A percentile compares a stretch with the other conserved stretches of the same genome.
Conservation (phyloP, 2,888 invertebrate genomes). For the Horisme vitalbata region DNA sequence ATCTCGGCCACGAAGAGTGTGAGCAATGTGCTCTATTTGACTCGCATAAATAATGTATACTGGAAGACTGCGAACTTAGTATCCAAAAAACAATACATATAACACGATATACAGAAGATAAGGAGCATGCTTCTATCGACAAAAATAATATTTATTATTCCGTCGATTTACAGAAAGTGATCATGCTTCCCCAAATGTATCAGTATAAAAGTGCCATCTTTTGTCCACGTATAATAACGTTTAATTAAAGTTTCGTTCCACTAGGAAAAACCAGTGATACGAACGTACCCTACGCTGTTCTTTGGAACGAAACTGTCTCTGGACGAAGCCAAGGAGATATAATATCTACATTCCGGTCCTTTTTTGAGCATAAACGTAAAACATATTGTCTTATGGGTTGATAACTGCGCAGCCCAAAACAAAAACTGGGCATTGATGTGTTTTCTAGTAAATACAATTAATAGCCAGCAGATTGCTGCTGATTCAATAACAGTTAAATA, state of each 20-base stretch:
- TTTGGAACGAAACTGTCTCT: background rate
- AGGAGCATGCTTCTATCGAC: no score
- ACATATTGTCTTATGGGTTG: constrained; percentile 15
- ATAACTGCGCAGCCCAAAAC: constrained; percentile 26
- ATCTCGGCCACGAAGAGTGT: constrained; percentile 9
- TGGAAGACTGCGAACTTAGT: no score
- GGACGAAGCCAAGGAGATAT: constrained; percentile 13
- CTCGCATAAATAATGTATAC: background rate
- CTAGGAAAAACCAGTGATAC: background rate
- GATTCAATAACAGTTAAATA: no score
- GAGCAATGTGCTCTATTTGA: background rate
- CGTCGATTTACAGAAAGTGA: background rate
- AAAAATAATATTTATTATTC: background rate
- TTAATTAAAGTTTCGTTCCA: no score
- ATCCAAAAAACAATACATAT: no score
- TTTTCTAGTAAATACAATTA: constrained; percentile 12
- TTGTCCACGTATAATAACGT: background rate
- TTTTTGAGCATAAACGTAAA: constrained; percentile 16
- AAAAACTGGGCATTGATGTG: constrained; percentile 24
- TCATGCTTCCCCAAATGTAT: background rate
- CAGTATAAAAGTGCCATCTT: background rate
- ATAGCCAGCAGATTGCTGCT: no score
- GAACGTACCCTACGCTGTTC: background rate
- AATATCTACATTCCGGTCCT: constrained; percentile 12
- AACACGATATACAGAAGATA: no score